A percentile compares a stretch with the other conserved stretches of the same genome.
These are phyloP conservation scores for Sebastes glaucus DNA, from an alignment of 2,797 vertebrate species.

Conservation along the genomic window DNA sequence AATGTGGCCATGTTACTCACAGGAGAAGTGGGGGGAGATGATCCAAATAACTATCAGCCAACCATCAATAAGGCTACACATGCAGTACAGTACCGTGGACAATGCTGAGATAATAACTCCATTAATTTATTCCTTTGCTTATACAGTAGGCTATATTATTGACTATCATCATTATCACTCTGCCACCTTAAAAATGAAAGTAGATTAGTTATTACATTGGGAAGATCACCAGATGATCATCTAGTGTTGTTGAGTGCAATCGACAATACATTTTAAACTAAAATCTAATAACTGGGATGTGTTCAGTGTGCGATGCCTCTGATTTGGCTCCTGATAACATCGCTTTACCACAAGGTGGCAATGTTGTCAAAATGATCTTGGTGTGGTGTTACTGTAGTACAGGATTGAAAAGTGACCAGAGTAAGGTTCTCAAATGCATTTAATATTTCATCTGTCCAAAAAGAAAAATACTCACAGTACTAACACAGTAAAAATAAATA, in stretches of 20 bases:
- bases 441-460: conserved; percentile 64
- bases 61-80: not conserved
- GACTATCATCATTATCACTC: not conserved
- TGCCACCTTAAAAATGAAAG: not conserved
- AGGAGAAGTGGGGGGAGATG: not conserved
- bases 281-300: not conserved
- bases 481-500: conserved; percentile 72
- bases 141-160: not conserved
- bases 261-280: not conserved
- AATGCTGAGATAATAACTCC: not conserved
- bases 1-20: not conserved
- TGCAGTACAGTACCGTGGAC: not conserved
- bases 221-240: not conserved
- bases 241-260: not conserved
- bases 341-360: conserved; percentile 67
- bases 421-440: conserved; percentile 68
- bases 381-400: not conserved
- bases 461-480: conserved; percentile 51
- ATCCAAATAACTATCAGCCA: not conserved
- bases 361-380: conserved; percentile 53
- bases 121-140: not conserved
- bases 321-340: conserved; percentile 40
- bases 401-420: conserved; percentile 24
- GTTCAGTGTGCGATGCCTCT: not conserved
- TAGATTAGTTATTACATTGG: not conserved